These are phyloP conservation scores for Antechinus stuartii DNA, from an alignment of 2,113 vertebrate genomes.

Conservation along the genomic window DNA sequence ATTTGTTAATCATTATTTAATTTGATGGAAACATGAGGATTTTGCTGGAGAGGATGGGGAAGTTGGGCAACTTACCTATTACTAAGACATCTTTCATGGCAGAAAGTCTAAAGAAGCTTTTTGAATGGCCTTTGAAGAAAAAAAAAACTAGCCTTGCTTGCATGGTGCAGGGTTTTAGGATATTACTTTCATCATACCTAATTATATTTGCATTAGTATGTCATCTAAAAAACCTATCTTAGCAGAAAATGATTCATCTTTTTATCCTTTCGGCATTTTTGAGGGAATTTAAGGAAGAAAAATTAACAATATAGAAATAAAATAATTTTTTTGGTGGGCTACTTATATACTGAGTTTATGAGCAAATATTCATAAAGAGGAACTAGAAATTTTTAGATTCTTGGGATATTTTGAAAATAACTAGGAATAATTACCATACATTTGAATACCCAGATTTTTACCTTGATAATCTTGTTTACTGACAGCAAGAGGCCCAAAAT, in stretches of 20 bases:
- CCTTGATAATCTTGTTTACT: background rate
- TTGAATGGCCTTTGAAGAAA: background rate
- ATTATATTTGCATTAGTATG: background rate
- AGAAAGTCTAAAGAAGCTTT: background rate
- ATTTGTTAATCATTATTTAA: background rate
- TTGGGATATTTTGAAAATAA: background rate
- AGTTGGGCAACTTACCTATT: background rate
- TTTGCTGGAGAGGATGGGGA: background rate
- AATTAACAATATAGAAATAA: background rate
- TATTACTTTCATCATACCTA: background rate
- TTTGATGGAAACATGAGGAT: background rate
- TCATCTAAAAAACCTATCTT: background rate
- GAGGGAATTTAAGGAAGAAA: background rate
- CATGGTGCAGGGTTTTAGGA: background rate
- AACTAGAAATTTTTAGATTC: background rate
- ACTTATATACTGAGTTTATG: background rate
- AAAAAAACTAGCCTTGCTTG: background rate
- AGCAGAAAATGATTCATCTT: background rate
- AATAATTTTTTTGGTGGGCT: background rate
- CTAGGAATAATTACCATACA: background rate
- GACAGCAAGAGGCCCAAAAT: background rate
- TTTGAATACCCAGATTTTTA: background rate
- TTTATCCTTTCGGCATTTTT: background rate
- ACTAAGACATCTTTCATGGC: background rate
- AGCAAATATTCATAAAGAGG: background rate